Base-by-base conservation (phyloP, 2,797 vertebrate species). In the Diplodus sargus region DNA sequence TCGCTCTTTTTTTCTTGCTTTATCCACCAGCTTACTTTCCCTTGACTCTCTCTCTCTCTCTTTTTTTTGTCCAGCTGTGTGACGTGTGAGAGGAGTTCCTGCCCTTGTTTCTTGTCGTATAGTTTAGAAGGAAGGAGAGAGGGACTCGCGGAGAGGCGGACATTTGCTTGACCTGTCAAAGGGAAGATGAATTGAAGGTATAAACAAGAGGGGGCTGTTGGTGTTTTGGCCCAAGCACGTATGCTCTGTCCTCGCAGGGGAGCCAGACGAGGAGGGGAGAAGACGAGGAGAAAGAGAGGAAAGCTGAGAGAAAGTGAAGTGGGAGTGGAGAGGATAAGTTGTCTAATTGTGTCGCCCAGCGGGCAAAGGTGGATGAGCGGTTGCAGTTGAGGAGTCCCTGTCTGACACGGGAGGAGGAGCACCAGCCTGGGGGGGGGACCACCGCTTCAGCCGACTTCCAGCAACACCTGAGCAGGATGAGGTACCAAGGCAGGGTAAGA, bases 401-500 rank as follows among this genome's bases (percentile, higher is more conserved):
- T 71, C 61, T 68, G 84, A 83, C 74, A 85, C 71, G 8, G 79
- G 89, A 92, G 90, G 90, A 89, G 88, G 85, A 91, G 85, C 68
- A 52, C 61, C 82, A 74, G 43, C 60, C 78, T 49, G 59, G 76
- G 69, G 84, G 84, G 52, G 76, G 76, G 72, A 86, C 76, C 78
- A 83, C 74, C 72, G 79, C 72, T 81, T 84, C 74, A 72, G 67
- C 39, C 51, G 70, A 79, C 75, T 70, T 71, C 74, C 75, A 89
- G 53, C 81, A 79, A 83, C 76, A 85, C 84, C 69, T 79, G 78
- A 78, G 86, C 87, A 94, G 88, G 87, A 94, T 95, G 94, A 95
- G 93, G 87, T 94, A 95, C 89, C 93, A 92, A 82, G 91, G 84
- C 85, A 92, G 91, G 93, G 94, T 95, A 95, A 94, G 94, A 76